A percentile compares a stretch with the other conserved stretches of the same genome.
phyloP scores from a whole-genome alignment of 2,797 vertebrate genomes.

The Eulemur coronatus region DNA sequence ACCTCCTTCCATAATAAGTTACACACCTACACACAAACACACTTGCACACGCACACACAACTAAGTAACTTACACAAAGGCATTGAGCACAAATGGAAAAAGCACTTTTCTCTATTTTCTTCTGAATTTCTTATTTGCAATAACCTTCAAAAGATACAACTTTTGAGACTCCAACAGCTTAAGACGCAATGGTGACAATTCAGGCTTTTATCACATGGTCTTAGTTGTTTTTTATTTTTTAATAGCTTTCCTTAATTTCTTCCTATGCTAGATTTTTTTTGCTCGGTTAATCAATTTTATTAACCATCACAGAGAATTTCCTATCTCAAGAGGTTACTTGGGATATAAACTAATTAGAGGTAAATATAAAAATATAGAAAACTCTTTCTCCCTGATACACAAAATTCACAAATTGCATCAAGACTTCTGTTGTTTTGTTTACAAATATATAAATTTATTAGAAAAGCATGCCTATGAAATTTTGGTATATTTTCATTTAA shows the following conservation, averaged over 20 bases:
- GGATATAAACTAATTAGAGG: slow-evolving; percentile 49
- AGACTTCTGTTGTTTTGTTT: slow-evolving; percentile 61
- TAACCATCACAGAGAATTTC: slow-evolving; percentile 21
- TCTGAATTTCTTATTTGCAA: slow-evolving; percentile 44
- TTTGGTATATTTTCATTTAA: slow-evolving; percentile 45
- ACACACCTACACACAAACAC: background rate
- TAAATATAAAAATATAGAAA: slow-evolving; percentile 77
- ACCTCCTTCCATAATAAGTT: background rate
- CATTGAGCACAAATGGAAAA: background rate
- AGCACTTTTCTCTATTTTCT: background rate
- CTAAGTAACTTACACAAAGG: background rate
- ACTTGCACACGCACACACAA: background rate
- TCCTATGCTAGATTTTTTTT: background rate
- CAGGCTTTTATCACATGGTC: background rate
- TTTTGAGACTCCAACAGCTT: background rate
- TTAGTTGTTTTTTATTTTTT: background rate
- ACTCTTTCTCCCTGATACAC: slow-evolving; percentile 46
- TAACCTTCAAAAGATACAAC: background rate
- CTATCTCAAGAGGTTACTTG: background rate
- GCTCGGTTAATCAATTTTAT: background rate
- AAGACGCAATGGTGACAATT: background rate
- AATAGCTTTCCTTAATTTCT: slow-evolving; percentile 34
- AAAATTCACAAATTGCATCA: slow-evolving; percentile 61
- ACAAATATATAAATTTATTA: slow-evolving; percentile 72
- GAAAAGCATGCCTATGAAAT: slow-evolving; percentile 54